Conservation (phyloP, 2,888 invertebrate genomes). For the Dichetophora obliterata region DNA sequence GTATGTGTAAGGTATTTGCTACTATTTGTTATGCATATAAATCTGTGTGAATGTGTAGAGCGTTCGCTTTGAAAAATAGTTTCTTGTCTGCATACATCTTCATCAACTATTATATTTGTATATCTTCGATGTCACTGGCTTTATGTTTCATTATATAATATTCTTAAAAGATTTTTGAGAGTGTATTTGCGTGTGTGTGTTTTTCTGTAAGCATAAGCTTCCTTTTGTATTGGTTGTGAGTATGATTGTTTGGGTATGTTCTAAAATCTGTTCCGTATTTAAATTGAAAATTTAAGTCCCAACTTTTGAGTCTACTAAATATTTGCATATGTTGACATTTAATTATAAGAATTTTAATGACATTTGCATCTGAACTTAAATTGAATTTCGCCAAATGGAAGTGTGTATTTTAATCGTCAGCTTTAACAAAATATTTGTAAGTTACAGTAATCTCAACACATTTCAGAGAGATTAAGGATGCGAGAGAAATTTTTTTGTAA, state of each 20-base stretch:
- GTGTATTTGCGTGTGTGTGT: not conserved
- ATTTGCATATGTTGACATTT: conserved; percentile 61
- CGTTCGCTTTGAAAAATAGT: conserved; percentile 5
- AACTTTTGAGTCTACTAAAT: conserved; percentile 48
- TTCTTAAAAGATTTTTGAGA: not conserved
- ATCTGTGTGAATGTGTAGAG: not conserved
- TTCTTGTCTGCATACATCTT: conserved; percentile 10
- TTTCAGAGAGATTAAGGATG: too few relatives aligned
- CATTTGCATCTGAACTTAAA: conserved; percentile 47
- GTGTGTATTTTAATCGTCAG: too few relatives aligned
- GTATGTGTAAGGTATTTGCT: not conserved
- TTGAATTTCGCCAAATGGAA: conserved; percentile 5
- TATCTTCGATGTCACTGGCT: too few relatives aligned
- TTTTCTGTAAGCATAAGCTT: not conserved
- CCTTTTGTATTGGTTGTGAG: not conserved
- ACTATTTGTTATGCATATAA: not conserved
- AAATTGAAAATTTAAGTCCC: conserved; percentile 20
- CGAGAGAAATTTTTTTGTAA: too few relatives aligned
- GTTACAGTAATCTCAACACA: too few relatives aligned
- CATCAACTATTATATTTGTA: not conserved
- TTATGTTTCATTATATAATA: too few relatives aligned
- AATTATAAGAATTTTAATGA: conserved; percentile 61
- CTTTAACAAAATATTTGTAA: too few relatives aligned
- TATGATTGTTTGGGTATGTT: not conserved
- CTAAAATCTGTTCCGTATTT: conserved; percentile 19